Evolutionary conservation across 2,113 vertebrate genomes (phyloP).

Genomic region (Phyllostomus hastatus): DNA sequence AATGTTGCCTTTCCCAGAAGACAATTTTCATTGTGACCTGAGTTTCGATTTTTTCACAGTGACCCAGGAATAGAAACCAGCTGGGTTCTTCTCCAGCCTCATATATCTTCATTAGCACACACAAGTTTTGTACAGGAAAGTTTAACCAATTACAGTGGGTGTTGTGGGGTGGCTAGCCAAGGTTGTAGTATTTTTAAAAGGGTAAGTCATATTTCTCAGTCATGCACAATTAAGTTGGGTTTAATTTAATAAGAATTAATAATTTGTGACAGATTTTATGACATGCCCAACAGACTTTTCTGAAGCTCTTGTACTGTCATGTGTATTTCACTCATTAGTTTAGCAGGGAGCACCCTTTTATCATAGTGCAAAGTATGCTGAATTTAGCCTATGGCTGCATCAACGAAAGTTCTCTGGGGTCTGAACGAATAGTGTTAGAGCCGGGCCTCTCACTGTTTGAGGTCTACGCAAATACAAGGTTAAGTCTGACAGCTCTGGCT

Average conservation of each 20-base stretch:
- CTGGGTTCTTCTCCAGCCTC: background rate
- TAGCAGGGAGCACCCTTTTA: background rate
- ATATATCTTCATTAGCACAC: background rate
- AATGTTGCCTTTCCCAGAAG: background rate
- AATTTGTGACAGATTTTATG: conserved; percentile 4
- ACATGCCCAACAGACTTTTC: background rate
- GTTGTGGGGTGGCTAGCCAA: background rate
- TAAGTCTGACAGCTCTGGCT: background rate
- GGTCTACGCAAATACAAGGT: background rate
- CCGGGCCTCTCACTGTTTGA: background rate
- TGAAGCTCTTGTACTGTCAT: background rate
- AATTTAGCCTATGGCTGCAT: background rate
- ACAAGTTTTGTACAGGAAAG: background rate
- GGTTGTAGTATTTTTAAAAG: background rate
- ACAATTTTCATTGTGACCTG: background rate
- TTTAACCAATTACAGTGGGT: background rate
- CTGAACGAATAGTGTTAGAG: background rate
- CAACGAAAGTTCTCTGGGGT: background rate
- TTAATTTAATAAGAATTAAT: conserved; percentile 34
- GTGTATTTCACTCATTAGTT: background rate
- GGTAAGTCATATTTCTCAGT: background rate
- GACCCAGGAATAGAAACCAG: background rate
- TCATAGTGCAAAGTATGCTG: background rate
- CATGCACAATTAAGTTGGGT: background rate
- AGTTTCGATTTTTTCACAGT: background rate